A percentile compares a stretch with the other conserved stretches of the same genome.
Evolutionary conservation across 1,140 invertebrate genomes (phyloP).

Genomic region (Apolygus lucorum): DNA sequence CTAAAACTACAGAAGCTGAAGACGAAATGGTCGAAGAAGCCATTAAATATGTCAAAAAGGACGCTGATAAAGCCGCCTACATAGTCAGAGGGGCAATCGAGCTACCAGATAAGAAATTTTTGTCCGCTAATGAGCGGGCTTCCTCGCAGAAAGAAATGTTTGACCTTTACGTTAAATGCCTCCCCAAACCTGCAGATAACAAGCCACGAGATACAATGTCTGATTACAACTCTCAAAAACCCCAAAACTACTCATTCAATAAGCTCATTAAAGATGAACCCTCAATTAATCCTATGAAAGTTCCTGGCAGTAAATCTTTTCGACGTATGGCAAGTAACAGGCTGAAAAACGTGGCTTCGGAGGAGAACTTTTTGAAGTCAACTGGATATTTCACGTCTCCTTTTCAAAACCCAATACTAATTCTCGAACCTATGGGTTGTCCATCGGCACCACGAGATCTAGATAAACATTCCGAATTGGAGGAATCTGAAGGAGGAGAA

Average conservation of each 20-base stretch:
- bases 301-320: no score
- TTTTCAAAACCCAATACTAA: background rate
- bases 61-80: background rate
- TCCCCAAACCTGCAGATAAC: background rate
- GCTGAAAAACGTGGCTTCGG: no score
- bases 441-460: background rate
- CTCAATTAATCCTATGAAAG: no score
- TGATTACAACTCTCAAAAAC: no score
- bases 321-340: no score
- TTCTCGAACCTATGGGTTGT: background rate
- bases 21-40: conserved; percentile 13
- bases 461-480: no score
- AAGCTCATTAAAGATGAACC: no score
- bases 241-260: background rate
- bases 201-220: no score
- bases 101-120: background rate
- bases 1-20: conserved; percentile 12
- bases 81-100: background rate
- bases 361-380: no score
- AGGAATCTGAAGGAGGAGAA: no score
- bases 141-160: background rate
- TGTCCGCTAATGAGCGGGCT: background rate
- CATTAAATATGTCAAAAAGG: conserved; percentile 13
- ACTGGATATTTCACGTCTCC: no score
- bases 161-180: background rate